These are phyloP conservation scores for Eupithecia vulgata DNA, from an alignment of 2,888 invertebrate species.

Conservation along the genomic window DNA sequence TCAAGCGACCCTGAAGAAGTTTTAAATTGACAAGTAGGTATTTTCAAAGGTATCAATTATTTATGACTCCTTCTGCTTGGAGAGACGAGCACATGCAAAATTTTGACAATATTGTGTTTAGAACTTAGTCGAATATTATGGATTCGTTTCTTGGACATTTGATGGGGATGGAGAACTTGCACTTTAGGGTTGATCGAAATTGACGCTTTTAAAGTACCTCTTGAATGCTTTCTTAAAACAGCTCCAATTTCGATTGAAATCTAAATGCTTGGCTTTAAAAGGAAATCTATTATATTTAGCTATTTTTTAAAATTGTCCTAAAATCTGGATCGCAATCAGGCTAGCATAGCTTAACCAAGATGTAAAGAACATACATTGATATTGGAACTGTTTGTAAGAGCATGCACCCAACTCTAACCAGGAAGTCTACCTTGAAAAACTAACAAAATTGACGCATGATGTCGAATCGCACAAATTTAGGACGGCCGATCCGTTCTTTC, in stretches of 20 bases:
- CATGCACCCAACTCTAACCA: neutral
- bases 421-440: no score
- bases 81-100: constrained; percentile 2
- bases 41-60: neutral
- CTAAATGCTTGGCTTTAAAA: no score
- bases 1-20: constrained; percentile 41
- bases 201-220: neutral
- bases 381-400: neutral
- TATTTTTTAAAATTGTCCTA: neutral
- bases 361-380: neutral
- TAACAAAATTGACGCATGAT: no score
- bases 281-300: neutral
- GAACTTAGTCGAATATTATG: neutral
- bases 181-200: neutral
- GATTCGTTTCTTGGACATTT: neutral
- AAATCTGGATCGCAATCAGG: neutral
- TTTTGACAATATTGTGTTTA: neutral
- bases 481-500: no score
- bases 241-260: neutral
- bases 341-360: neutral
- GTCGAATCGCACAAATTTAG: no score
- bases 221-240: constrained; percentile 2
- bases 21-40: constrained; percentile 9
- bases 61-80: neutral
- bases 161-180: neutral